Evolutionary conservation across 2,797 vertebrate genomes (phyloP).

Genomic region (Aplochiton taeniatus): DNA sequence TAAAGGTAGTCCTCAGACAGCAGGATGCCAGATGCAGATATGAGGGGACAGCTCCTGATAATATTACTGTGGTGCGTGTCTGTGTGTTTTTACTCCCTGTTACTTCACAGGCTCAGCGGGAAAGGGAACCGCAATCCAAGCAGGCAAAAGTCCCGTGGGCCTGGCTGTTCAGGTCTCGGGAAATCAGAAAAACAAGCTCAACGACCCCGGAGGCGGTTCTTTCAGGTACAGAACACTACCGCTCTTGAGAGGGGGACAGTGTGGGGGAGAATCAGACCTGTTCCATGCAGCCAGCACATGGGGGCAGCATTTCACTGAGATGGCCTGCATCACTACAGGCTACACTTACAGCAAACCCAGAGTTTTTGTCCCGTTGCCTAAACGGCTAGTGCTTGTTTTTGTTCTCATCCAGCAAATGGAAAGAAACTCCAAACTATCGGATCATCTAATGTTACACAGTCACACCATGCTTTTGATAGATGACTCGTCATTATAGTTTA

Average conservation of each 20-base stretch:
- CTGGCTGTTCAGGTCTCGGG: slow-evolving; percentile 83
- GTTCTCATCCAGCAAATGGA: slow-evolving; percentile 52
- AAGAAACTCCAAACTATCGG: slow-evolving; percentile 54
- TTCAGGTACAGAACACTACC: slow-evolving; percentile 76
- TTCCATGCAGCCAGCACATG: slow-evolving; percentile 74
- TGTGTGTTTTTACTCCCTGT: slow-evolving; percentile 15
- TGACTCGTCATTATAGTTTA: slow-evolving; percentile 57
- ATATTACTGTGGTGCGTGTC: slow-evolving; percentile 67
- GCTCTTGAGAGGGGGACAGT: not conserved
- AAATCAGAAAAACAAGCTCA: slow-evolving; percentile 88
- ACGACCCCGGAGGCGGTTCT: slow-evolving; percentile 85
- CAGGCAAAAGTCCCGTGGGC: slow-evolving; percentile 77
- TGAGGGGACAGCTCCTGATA: slow-evolving; percentile 77
- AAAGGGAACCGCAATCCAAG: slow-evolving; percentile 79
- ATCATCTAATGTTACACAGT: slow-evolving; percentile 41
- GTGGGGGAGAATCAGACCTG: not conserved
- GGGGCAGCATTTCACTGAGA: slow-evolving; percentile 87
- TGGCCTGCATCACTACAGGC: slow-evolving; percentile 63
- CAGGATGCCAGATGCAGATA: slow-evolving; percentile 78
- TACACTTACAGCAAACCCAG: slow-evolving; percentile 67
- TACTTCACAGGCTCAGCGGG: slow-evolving; percentile 79
- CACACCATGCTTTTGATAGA: slow-evolving; percentile 50
- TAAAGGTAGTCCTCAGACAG: slow-evolving; percentile 78
- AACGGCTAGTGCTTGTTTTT: slow-evolving; percentile 22
- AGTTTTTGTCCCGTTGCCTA: slow-evolving; percentile 48